These are phyloP conservation scores for Apocrypta bakeri DNA, from an alignment of 1,140 invertebrate genomes.

Conservation along the genomic window DNA sequence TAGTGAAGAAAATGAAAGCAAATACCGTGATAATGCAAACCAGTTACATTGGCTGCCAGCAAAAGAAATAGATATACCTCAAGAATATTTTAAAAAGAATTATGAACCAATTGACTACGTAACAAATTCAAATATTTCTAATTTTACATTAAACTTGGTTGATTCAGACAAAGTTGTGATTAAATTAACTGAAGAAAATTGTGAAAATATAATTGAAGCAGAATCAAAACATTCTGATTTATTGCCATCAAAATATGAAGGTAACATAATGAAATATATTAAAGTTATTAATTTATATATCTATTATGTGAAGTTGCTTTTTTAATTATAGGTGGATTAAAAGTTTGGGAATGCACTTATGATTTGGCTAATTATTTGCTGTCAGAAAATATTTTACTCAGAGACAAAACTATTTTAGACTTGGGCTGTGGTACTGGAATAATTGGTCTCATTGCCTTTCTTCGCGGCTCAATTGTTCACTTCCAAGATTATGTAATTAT, in stretches of 20 bases:
- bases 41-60: constrained; percentile 64
- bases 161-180: constrained; percentile 64
- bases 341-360: constrained; percentile 92
- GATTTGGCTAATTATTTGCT: constrained; percentile 82
- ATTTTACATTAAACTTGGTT: constrained; percentile 74
- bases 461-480: constrained; percentile 80
- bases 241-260: constrained; percentile 83
- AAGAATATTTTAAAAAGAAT: constrained; percentile 48
- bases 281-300: constrained; percentile 47
- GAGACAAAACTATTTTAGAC: constrained; percentile 81
- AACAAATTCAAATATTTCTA: constrained; percentile 49
- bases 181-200: constrained; percentile 66
- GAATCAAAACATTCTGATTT: constrained; percentile 83
- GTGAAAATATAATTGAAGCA: constrained; percentile 74
- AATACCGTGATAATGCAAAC: constrained; percentile 40
- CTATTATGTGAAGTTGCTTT: constrained; percentile 46
- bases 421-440: constrained; percentile 91
- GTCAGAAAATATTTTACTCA: constrained; percentile 70
- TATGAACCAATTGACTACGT: constrained; percentile 53
- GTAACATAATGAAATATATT: constrained; percentile 64
- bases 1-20: constrained; percentile 45
- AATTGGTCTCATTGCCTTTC: constrained; percentile 83
- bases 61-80: constrained; percentile 56
- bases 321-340: constrained; percentile 82
- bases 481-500: constrained; percentile 93